Percentiles rank a stretch among this genome's conserved stretches.
phyloP scores from a whole-genome alignment of 2,113 vertebrate species.

The Solenodon paradoxus region DNA sequence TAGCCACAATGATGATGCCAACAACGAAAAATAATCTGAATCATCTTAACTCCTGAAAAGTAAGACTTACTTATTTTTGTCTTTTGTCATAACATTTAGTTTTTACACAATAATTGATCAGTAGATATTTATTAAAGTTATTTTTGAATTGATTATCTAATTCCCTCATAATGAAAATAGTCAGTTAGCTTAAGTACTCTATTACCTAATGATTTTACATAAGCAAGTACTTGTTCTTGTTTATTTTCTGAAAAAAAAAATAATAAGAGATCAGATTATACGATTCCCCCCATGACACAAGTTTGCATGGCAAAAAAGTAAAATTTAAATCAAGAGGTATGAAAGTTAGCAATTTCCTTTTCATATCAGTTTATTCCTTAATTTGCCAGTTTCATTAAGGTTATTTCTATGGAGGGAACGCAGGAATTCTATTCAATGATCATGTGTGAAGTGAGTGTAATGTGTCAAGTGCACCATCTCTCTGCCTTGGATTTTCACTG shows the following conservation, averaged over 20 bases:
- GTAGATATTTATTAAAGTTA: background rate
- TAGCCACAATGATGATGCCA: background rate
- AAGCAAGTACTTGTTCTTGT: background rate
- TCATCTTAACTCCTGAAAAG: background rate
- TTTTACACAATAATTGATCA: background rate
- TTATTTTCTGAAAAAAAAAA: background rate
- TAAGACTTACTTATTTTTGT: background rate
- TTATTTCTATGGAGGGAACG: background rate
- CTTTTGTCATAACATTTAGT: background rate
- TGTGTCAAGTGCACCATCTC: background rate
- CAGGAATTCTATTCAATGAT: background rate
- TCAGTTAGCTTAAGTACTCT: background rate
- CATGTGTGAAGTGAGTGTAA: background rate
- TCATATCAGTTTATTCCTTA: background rate
- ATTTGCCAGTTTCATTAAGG: background rate
- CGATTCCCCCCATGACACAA: background rate
- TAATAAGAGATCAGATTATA: background rate
- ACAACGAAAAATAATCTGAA: background rate
- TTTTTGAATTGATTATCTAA: background rate
- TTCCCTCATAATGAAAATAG: slow-evolving; percentile 4
- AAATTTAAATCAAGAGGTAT: background rate
- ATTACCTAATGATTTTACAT: background rate
- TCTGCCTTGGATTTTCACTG: background rate
- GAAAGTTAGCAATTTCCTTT: background rate
- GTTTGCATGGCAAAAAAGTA: background rate